These are phyloP conservation scores for Grantiella picta DNA, from an alignment of 2,113 vertebrate genomes.

Conservation along the genomic window DNA sequence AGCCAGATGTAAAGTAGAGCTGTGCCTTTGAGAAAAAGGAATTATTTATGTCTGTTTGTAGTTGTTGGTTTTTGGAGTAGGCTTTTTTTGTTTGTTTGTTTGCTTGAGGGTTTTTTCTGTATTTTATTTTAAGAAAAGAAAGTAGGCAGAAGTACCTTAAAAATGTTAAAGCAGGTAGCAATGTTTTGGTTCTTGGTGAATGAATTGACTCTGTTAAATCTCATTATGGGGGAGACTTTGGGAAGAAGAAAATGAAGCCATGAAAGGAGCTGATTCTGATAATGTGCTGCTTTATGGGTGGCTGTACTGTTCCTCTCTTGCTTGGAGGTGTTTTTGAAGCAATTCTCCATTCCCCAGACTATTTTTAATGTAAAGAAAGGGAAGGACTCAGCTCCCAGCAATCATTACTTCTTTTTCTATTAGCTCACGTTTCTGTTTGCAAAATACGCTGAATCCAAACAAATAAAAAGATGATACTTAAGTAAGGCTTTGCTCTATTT, in stretches of 20 bases:
- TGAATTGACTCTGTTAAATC: neutral
- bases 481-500: constrained; percentile 22
- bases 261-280: neutral
- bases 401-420: neutral
- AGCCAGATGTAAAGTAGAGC: neutral
- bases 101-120: neutral
- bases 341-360: neutral
- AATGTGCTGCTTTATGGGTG: neutral
- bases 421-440: neutral
- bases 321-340: neutral
- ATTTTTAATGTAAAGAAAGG: neutral
- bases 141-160: neutral
- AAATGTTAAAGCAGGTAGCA: neutral
- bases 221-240: neutral
- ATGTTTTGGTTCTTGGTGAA: neutral
- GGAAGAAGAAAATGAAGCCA: neutral
- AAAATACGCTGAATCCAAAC: neutral
- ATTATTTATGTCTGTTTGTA: neutral
- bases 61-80: neutral
- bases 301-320: neutral
- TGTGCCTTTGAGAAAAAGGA: neutral
- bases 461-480: neutral
- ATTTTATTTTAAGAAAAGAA: neutral
- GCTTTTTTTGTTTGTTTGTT: neutral
- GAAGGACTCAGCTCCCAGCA: neutral